Conservation (phyloP, 2,888 invertebrate genomes). For the Galerucella calmariensis region DNA sequence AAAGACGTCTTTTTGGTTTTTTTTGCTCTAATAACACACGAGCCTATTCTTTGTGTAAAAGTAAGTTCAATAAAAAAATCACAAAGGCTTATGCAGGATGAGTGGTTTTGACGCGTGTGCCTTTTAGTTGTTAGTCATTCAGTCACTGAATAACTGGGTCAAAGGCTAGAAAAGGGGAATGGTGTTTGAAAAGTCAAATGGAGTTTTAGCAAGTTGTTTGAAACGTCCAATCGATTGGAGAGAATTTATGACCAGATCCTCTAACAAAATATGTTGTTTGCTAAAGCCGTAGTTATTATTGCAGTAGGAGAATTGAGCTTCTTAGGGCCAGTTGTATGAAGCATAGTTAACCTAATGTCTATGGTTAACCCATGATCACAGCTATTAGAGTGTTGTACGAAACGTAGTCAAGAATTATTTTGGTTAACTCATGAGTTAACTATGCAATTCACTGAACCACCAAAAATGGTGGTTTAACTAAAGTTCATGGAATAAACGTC, state of each 20-base stretch:
- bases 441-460: too few species aligned
- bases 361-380: too few species aligned
- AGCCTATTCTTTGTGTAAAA: conserved; percentile 1
- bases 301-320: too few species aligned
- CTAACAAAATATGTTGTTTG: not conserved
- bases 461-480: too few species aligned
- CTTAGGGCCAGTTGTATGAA: too few species aligned
- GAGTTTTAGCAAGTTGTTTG: not conserved
- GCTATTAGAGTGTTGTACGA: too few species aligned
- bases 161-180: not conserved
- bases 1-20: conserved; percentile 1
- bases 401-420: too few species aligned
- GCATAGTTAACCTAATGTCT: too few species aligned
- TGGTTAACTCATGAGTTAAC: too few species aligned
- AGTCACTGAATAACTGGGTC: conserved; percentile 12
- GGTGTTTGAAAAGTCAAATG: conserved; percentile 1
- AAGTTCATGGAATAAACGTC: too few species aligned
- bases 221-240: not conserved
- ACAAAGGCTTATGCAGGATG: conserved; percentile 1
- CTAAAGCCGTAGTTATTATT: not conserved
- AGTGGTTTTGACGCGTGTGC: conserved; percentile 8
- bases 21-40: not conserved
- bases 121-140: conserved; percentile 4
- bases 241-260: not conserved
- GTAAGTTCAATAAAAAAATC: conserved; percentile 14